Base-by-base conservation (phyloP, 1,140 invertebrate species). In the Microplitis mediator region DNA sequence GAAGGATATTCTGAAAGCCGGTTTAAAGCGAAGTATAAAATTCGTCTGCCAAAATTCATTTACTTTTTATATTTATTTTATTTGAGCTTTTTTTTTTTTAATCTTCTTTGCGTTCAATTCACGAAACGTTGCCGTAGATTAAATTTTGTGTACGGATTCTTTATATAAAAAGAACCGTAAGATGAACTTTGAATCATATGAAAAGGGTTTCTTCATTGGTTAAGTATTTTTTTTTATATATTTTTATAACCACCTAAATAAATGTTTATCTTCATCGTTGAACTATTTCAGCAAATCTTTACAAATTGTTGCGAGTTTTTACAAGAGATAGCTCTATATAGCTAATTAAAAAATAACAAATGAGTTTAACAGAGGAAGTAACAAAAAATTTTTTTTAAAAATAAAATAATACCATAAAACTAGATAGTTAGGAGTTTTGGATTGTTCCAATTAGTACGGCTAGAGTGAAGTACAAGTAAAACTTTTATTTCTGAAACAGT, bases 381-480 rank as follows among this genome's bases (percentile, higher is more conserved):
- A 56, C 4, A 56, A 61, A 32, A 61, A 50, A 65, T 23, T 14
- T 39, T 9, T 8, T 64, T 63, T 4, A 63, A 11, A 16, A 51
- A 45, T 11, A 58, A 58, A 58, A 58, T 6, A 58, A 23, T 14
- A 64, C 16, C 13, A 14, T 54, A 63, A 62, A 64, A 54, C 16
- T 71, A 51, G 52, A 58, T 36, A 35, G 31, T 36, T 32, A 16
- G 16, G 39, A 51, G 54, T 52, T n/a, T 68, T 13, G 50, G 35
- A 34, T 52, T 58, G 34, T 39, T 31, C 62, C 68, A 71, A 71
- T 74, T 74, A 71, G 62, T 39, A 66, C 39, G 56, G 3, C 16
- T 16, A 23, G 23, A 16, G 56, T 23, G 56, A 73, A 74, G 60
- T 71, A 32, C 61, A 64, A 74, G 73, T 67, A 67, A 60, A 74